phyloP scores from a whole-genome alignment of 1,140 invertebrate genomes.

The Vanessa atalanta region DNA sequence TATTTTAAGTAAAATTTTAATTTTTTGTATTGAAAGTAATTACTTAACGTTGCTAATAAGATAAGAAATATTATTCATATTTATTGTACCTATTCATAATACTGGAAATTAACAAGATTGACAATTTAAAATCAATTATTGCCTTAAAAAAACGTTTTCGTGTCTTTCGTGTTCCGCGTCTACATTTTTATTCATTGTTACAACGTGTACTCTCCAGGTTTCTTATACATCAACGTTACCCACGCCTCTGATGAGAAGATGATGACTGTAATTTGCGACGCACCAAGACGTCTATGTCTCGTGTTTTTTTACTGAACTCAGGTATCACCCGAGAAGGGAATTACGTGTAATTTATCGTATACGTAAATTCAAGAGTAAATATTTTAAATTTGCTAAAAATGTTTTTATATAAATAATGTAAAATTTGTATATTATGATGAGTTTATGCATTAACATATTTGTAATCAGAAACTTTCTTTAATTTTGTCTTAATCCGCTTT shows the following conservation, averaged over 20 bases:
- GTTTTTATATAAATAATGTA: slow-evolving; percentile 2
- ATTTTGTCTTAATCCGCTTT: slow-evolving; percentile 31
- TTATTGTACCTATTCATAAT: not conserved
- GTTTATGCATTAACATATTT: slow-evolving; percentile 4
- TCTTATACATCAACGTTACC: slow-evolving; percentile 76
- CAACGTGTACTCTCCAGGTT: slow-evolving; percentile 54
- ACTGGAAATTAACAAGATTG: not conserved
- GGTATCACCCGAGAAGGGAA: slow-evolving; percentile 77
- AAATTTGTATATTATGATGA: not conserved
- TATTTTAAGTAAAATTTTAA: not conserved
- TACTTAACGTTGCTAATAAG: not conserved
- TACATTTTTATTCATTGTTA: slow-evolving; percentile 47
- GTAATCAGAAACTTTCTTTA: slow-evolving; percentile 27
- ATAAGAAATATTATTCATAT: too few relatives aligned
- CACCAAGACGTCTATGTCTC: slow-evolving; percentile 79
- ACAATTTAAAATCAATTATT: not conserved
- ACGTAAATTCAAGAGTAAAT: slow-evolving; percentile 57
- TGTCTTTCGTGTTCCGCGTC: slow-evolving; percentile 28
- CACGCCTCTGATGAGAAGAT: slow-evolving; percentile 78
- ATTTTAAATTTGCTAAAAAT: slow-evolving; percentile 47
- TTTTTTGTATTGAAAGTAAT: not conserved
- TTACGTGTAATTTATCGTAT: slow-evolving; percentile 78
- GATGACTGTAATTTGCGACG: slow-evolving; percentile 80
- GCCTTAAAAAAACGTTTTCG: not conserved
- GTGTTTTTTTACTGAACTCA: slow-evolving; percentile 76